These are phyloP conservation scores for Drosophila arizonae DNA, from an alignment of 1,140 invertebrate genomes.

Conservation along the genomic window DNA sequence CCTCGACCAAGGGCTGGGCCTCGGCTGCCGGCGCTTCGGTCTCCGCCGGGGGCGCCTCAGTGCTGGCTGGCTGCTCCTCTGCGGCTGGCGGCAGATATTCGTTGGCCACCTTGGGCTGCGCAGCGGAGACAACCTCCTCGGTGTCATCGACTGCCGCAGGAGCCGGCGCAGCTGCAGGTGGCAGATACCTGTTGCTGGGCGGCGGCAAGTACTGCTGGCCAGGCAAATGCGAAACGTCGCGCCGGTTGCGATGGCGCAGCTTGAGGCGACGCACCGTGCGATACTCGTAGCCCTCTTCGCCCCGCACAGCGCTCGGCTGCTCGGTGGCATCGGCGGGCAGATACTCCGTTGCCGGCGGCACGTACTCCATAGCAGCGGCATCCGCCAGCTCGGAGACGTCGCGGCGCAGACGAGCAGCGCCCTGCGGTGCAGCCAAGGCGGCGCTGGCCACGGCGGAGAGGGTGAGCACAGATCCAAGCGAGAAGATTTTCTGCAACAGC, in stretches of 20 bases:
- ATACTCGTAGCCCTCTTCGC: conserved; percentile 69
- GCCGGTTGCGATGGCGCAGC: conserved; percentile 65
- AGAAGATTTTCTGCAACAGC: conserved; percentile 68
- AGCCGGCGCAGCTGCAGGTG: conserved; percentile 30
- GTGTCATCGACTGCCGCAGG: conserved; percentile 47
- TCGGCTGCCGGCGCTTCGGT: conserved; percentile 33
- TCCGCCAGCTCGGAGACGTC: conserved; percentile 64
- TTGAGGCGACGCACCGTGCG: conserved; percentile 69
- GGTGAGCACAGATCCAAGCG: conserved; percentile 59
- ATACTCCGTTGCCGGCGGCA: conserved; percentile 47
- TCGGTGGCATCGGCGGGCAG: conserved; percentile 34
- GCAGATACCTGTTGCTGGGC: conserved; percentile 63
- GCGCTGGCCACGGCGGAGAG: conserved; percentile 68
- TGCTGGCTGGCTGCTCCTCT: conserved; percentile 42
- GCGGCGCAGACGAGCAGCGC: conserved; percentile 40
- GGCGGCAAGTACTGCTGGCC: conserved; percentile 61
- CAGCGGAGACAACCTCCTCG: conserved; percentile 63
- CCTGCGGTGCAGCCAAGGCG: conserved; percentile 57
- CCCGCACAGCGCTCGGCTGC: conserved; percentile 44
- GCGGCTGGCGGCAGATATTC: conserved; percentile 66
- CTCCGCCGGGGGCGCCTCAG: conserved; percentile 39
- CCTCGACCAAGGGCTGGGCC: conserved; percentile 9
- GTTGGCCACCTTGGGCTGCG: conserved; percentile 60
- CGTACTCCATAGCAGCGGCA: conserved; percentile 45
- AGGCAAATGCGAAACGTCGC: conserved; percentile 72